These are phyloP conservation scores for Strix uralensis DNA, from an alignment of 2,113 vertebrate genomes.

Conservation along the genomic window DNA sequence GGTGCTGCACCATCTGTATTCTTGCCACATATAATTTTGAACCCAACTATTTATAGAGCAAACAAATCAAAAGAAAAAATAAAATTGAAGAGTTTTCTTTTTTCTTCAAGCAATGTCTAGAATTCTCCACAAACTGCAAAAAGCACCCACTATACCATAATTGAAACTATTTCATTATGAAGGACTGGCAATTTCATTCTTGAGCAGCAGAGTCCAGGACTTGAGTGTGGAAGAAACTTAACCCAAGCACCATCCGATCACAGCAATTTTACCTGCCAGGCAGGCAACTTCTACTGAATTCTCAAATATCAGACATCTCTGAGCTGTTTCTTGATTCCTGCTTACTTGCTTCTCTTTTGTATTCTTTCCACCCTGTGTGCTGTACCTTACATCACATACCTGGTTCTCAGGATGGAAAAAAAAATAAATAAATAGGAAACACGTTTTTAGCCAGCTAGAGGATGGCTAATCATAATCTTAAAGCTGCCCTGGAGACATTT, in stretches of 20 bases:
- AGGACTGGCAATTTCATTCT: background rate
- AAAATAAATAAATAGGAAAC: background rate
- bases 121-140: background rate
- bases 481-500: background rate
- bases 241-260: fast-evolving
- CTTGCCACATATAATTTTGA: background rate
- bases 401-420: background rate
- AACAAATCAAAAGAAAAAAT: background rate
- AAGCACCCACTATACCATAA: background rate
- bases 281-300: background rate
- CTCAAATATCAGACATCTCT: background rate
- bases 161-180: background rate
- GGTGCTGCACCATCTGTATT: background rate
- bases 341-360: background rate
- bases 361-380: background rate
- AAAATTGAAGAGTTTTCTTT: background rate
- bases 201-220: background rate
- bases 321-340: background rate
- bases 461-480: background rate
- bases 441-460: background rate
- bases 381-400: background rate
- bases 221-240: background rate
- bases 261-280: background rate
- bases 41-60: background rate
- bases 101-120: background rate